Percentiles rank a stretch among this genome's conserved stretches.
phyloP scores from a whole-genome alignment of 1,140 invertebrate genomes.

The Eufriesea mexicana region DNA sequence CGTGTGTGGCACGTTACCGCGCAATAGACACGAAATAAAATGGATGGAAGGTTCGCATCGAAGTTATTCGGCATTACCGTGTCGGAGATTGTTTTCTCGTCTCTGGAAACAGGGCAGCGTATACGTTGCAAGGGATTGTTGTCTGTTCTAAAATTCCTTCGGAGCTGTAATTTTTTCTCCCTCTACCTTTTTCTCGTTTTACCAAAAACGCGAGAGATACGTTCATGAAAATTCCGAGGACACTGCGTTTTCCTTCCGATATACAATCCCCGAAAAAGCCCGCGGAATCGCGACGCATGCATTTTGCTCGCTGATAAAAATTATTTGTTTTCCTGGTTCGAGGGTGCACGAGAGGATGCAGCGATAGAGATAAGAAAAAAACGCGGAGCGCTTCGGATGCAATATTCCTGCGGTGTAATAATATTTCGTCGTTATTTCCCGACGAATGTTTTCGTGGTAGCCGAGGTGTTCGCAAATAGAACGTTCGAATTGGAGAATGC shows the following conservation, averaged over 20 bases:
- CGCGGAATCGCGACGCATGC: background rate
- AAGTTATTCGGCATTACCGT: background rate
- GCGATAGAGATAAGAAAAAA: conserved; percentile 40
- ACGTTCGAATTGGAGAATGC: conserved; percentile 36
- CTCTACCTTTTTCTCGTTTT: background rate
- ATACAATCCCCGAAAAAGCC: background rate
- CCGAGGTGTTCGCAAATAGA: conserved; percentile 42
- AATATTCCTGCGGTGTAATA: conserved; percentile 43
- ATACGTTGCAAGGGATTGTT: background rate
- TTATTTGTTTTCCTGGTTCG: conserved; percentile 36
- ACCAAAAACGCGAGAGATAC: background rate
- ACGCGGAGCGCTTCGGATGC: background rate
- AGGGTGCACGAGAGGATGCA: background rate
- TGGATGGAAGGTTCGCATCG: background rate
- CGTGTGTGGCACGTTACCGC: background rate
- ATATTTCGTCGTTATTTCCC: conserved; percentile 36
- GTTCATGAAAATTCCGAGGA: conserved; percentile 1
- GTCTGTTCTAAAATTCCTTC: background rate
- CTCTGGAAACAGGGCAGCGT: too few relatives aligned
- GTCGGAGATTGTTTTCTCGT: background rate
- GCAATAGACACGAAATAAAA: conserved; percentile 2
- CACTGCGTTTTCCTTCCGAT: background rate
- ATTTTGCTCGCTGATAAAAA: conserved; percentile 19
- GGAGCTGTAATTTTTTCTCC: background rate
- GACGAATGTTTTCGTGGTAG: conserved; percentile 8